A percentile compares a stretch with the other conserved stretches of the same genome.
Conservation (phyloP, 2,797 vertebrate genomes). For the Knipowitschia caucasica region DNA sequence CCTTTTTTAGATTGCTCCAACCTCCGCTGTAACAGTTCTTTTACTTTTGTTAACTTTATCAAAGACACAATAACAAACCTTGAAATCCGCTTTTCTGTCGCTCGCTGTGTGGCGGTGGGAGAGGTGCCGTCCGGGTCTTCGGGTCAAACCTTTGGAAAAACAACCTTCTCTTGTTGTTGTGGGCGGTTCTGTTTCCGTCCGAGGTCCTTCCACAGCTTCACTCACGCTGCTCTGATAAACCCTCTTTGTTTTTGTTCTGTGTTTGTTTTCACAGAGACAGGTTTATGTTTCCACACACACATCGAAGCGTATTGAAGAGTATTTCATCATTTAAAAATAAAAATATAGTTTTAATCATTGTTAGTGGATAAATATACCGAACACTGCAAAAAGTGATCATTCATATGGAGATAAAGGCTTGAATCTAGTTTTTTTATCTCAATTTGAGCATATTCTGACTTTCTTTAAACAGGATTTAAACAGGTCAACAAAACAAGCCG, state of each 20-base stretch:
- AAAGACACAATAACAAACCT: constrained; percentile 11
- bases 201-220: constrained; percentile 45
- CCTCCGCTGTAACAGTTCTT: neutral
- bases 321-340: too few relatives aligned
- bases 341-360: too few relatives aligned
- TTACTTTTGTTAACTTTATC: constrained; percentile 24
- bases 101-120: constrained; percentile 44
- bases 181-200: constrained; percentile 34
- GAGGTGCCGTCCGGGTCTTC: constrained; percentile 35
- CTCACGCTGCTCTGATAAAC: constrained; percentile 48
- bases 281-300: too few relatives aligned
- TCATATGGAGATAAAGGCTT: too few relatives aligned
- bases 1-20: too few relatives aligned
- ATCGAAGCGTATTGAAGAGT: too few relatives aligned
- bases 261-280: constrained; percentile 38
- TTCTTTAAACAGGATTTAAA: too few relatives aligned
- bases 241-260: constrained; percentile 34
- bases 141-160: constrained; percentile 58
- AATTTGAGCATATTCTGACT: too few relatives aligned
- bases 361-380: too few relatives aligned
- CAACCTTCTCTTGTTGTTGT: constrained; percentile 58
- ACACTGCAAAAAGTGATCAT: too few relatives aligned
- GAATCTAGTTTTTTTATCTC: too few relatives aligned
- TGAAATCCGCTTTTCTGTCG: constrained; percentile 25
- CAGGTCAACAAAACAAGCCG: too few relatives aligned